Percentiles rank a stretch among this genome's conserved stretches.
phyloP scores from a whole-genome alignment of 2,888 invertebrate genomes.

The Brenthis daphne region DNA sequence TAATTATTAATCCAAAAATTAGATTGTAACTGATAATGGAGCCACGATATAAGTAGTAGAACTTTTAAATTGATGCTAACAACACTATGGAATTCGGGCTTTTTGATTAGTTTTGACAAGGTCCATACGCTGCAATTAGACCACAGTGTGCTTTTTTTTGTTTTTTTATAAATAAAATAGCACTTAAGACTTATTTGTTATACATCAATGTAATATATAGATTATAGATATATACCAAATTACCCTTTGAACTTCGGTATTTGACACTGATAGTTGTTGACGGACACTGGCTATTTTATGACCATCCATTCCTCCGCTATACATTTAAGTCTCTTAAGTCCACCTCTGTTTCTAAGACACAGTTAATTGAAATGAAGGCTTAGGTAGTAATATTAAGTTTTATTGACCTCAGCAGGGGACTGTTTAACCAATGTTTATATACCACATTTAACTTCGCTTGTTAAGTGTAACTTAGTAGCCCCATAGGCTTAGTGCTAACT shows the following conservation, averaged over 20 bases:
- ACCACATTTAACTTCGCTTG: background rate
- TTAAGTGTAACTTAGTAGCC: too few species aligned
- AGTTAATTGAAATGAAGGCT: constrained; percentile 45
- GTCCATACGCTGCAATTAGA: too few species aligned
- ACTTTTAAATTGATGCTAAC: too few species aligned
- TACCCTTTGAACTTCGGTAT: background rate
- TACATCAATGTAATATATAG: background rate
- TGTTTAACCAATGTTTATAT: constrained; percentile 10
- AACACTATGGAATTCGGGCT: too few species aligned
- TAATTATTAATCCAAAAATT: too few species aligned
- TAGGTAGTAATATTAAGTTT: constrained; percentile 44
- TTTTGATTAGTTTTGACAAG: too few species aligned
- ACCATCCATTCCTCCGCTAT: background rate
- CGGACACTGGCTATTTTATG: background rate
- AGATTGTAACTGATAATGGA: too few species aligned
- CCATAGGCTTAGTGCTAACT: too few species aligned
- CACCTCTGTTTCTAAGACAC: constrained; percentile 37
- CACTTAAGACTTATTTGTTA: background rate
- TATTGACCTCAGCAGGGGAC: constrained; percentile 38
- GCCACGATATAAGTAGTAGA: too few species aligned
- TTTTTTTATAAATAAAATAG: too few species aligned
- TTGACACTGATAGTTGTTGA: constrained; percentile 8
- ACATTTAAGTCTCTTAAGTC: constrained; percentile 31
- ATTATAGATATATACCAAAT: too few species aligned
- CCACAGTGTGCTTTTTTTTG: too few species aligned